Base-by-base conservation (phyloP, 2,888 invertebrate genomes). In the Eledona agricola region DNA sequence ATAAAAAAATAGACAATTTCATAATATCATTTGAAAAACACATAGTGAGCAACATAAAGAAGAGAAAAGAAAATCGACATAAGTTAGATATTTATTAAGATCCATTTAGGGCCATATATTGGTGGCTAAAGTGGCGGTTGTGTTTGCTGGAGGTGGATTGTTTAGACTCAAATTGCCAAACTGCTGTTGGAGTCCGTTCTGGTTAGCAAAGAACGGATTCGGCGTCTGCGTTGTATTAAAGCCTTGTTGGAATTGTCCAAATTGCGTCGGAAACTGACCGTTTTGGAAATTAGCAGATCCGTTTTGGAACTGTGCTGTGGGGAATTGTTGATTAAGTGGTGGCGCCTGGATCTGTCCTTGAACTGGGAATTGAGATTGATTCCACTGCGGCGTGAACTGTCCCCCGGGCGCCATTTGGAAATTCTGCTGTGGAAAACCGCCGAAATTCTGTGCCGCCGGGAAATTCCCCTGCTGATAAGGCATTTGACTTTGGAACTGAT, bases 121-220 rank as follows among this genome's bases (percentile, higher is more conserved):
- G 16, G 70, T 66, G 56, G 73, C 64, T 20, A 71, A 38, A 22
- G 67, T 62, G 29, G 69, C 66, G 7, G 64, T 13, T 29, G 57
- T 47, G 32, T 55, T 52, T 9, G 57, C 34, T 49, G 66, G 31
- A 4, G 62, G 51, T 32, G 66, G 69, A 58, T 67, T 67, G 53
- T 60, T 69, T 51, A 81, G 63, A 37, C 78, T 75, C 67, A 81
- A 71, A 67, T 78, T 79, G 9, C 77, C 73, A 72, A 81, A 80
- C 66, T 80, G 80, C 64, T 81, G 81, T 25, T 77, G 78, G 55
- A 81, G 52, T 46, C 57, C 60, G 32, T 59, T 61, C 56, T 70
- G 71, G 53, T 64, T 69, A 7, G 55, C 61, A 54, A 71, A 73
- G 45, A 75, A 74, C 1, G 75, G 72, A 64, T 74, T 74, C 2